Evolutionary conservation across 2,113 vertebrate species (phyloP).

Genomic region (Spizaetus ornatus): DNA sequence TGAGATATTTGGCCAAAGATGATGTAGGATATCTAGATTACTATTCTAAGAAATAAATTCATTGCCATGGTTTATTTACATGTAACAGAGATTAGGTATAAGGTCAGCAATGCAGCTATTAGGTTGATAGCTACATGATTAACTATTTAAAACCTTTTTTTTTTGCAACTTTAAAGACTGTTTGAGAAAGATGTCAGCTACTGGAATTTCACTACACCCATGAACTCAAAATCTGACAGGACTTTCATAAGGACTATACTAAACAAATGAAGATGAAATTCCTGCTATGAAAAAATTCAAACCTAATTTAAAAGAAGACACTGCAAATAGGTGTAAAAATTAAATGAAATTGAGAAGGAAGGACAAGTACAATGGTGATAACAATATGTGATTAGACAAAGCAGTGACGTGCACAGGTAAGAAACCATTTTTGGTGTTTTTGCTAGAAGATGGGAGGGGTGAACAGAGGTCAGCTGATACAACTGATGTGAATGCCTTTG

Average conservation of each 20-base stretch:
- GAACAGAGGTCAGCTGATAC: background rate
- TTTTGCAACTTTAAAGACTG: background rate
- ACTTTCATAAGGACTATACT: background rate
- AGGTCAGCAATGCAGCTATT: background rate
- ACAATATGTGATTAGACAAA: background rate
- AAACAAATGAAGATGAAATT: background rate
- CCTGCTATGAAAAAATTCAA: background rate
- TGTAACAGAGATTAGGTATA: background rate
- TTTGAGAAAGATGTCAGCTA: background rate
- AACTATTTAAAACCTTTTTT: background rate
- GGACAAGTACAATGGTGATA: background rate
- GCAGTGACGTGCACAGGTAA: background rate
- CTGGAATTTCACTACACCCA: background rate
- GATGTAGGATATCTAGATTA: background rate
- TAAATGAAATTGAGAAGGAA: background rate
- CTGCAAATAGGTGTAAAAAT: background rate
- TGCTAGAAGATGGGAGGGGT: background rate
- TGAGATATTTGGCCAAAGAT: background rate
- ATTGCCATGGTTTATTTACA: background rate
- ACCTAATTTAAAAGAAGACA: background rate
- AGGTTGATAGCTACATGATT: background rate
- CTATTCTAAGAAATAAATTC: background rate
- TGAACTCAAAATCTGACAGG: background rate
- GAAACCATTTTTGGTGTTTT: background rate
- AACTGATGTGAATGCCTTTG: background rate